Evolutionary conservation across 2,113 vertebrate species (phyloP).

Genomic region (Genyomyrus donnyi): DNA sequence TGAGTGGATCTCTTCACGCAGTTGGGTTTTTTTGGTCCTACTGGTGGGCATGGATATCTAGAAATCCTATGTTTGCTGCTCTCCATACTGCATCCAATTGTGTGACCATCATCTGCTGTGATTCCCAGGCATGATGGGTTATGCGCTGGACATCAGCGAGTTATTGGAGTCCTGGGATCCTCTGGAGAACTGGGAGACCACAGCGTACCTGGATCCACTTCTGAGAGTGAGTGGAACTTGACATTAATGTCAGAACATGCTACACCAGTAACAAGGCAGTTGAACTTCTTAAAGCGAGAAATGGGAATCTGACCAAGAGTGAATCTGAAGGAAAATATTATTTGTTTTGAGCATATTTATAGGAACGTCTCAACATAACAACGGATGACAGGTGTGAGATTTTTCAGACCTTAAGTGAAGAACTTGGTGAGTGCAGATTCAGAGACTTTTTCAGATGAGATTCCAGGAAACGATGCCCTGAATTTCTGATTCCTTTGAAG

Average conservation of each 20-base stretch:
- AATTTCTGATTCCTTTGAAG: neutral
- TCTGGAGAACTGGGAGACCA: slow-evolving; percentile 88
- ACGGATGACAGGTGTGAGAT: slow-evolving; percentile 90
- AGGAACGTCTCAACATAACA: slow-evolving; percentile 83
- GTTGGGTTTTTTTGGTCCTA: neutral
- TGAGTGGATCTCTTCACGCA: neutral
- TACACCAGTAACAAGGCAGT: neutral
- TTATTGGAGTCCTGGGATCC: slow-evolving; percentile 83
- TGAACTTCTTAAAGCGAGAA: slow-evolving; percentile 14
- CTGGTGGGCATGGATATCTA: neutral
- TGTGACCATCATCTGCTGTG: slow-evolving; percentile 26
- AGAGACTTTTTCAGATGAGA: neutral
- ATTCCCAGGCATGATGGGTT: slow-evolving; percentile 83
- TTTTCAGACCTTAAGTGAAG: slow-evolving; percentile 91
- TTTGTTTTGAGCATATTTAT: slow-evolving; percentile 25
- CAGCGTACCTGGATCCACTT: slow-evolving; percentile 80
- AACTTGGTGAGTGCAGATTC: slow-evolving; percentile 70
- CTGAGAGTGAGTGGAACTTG: slow-evolving; percentile 64
- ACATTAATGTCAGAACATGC: neutral
- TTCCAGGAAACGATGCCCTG: neutral
- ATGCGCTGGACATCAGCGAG: slow-evolving; percentile 67
- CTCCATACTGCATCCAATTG: neutral
- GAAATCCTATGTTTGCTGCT: neutral
- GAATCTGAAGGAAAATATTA: neutral
- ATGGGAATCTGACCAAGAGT: neutral